Base-by-base conservation (phyloP, 2,797 vertebrate species). In the Columba guinea region DNA sequence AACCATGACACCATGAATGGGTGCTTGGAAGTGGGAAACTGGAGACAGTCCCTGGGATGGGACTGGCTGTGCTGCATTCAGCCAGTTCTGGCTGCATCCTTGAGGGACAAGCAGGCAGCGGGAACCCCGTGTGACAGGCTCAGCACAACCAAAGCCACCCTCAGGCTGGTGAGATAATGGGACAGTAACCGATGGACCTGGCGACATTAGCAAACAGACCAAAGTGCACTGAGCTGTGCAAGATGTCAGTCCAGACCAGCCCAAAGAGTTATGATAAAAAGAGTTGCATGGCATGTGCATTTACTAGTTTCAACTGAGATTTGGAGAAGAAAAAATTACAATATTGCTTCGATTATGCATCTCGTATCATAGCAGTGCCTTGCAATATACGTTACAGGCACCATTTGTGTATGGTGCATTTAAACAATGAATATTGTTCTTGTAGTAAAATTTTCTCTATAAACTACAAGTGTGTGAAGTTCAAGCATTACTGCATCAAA, bases 71-170 rank as follows among this genome's bases (percentile, higher is more conserved):
- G 39, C 37, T 48, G 37, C 21, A 23, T 63, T 69, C 49, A 30
- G 30, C 8, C 62, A 44, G 49, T 28, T 46, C 37, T 74, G 44
- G 22, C 37, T 69, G 68, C 51, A 24, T 69, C 64, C 46, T 49
- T 0, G 4, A 76, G 34, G 59, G 21, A 55, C 17, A 17, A 1
- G 5, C 20, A 60, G 46, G 39, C 39, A 26, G 2, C 0, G 10
- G 14, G 27, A 77, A 30, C 34, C 14, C 65, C 7, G 16, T 27
- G 21, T 37, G 70, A 56, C 18, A 64, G 46, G n/a, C 13, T 48
- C 51, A 24, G 27, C 41, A 6, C 21, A 62, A 32, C 18, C 46
- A 51, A 46, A 71, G 59, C 15, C 41, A 41, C n/a, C 26, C 21
- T 67, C 34, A 35, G 64, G 41, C 55, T 26, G 32, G 10, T 34